Conservation (phyloP, 2,113 vertebrate species). For the Poecile atricapillus region DNA sequence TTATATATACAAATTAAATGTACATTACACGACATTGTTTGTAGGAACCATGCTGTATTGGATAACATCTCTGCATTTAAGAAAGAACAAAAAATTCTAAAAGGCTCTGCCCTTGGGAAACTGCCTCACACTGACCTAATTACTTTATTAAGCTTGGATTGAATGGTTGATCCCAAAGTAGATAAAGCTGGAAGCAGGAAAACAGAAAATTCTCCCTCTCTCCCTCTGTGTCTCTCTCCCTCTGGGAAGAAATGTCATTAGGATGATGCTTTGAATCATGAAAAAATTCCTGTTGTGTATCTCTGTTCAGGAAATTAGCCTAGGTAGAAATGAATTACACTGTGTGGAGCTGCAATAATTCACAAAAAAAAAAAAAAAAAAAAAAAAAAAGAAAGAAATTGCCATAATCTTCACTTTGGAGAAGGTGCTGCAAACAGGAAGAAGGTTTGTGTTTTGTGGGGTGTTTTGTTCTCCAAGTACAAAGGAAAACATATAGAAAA, state of each 20-base stretch:
- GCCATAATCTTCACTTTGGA: neutral
- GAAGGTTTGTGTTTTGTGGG: neutral
- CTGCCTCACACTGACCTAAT: conserved; percentile 39
- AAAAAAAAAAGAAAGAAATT: neutral
- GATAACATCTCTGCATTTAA: conserved; percentile 18
- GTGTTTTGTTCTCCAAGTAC: neutral
- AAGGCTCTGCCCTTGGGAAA: conserved; percentile 39
- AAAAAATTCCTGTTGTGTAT: neutral
- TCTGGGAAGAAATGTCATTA: conserved; percentile 25
- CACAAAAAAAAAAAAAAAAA: neutral
- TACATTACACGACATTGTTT: neutral
- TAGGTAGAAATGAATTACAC: neutral
- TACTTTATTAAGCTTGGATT: conserved; percentile 59
- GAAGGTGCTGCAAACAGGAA: neutral
- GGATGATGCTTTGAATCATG: neutral
- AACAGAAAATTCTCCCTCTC: conserved; percentile 7
- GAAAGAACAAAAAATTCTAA: conserved; percentile 28
- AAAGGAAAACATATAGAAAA: neutral
- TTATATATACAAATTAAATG: neutral
- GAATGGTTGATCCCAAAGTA: conserved; percentile 49
- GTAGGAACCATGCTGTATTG: neutral
- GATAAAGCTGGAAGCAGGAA: conserved; percentile 44
- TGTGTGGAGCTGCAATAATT: neutral
- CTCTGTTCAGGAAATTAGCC: neutral
- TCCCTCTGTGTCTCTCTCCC: neutral